phyloP scores from a whole-genome alignment of 2,797 vertebrate genomes.

The Myripristis murdjan region DNA sequence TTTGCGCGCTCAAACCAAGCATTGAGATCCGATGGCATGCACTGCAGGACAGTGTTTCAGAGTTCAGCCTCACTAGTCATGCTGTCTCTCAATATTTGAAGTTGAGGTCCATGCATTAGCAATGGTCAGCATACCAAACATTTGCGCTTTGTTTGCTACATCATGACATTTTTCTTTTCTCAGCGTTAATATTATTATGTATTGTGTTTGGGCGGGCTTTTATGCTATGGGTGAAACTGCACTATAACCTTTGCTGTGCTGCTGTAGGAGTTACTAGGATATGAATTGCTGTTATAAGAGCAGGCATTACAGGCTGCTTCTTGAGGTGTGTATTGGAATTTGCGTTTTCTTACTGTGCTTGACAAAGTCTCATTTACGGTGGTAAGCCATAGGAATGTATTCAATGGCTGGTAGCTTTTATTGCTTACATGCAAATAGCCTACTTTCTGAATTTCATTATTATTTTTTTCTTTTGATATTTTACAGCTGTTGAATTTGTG shows the following conservation, averaged over 20 bases:
- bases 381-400: not conserved
- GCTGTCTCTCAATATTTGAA: too few species aligned
- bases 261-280: slow-evolving; percentile 42
- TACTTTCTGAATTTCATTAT: slow-evolving; percentile 1
- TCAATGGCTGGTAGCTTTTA: slow-evolving; percentile 19
- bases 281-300: slow-evolving; percentile 48
- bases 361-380: slow-evolving; percentile 24
- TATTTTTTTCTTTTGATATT: not conserved
- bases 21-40: not conserved
- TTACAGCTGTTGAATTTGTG: slow-evolving; percentile 14
- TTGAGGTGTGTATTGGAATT: slow-evolving; percentile 41
- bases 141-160: not conserved
- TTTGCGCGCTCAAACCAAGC: slow-evolving; percentile 12
- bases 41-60: slow-evolving; percentile 56
- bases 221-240: slow-evolving; percentile 56
- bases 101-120: too few species aligned
- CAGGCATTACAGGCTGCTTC: not conserved
- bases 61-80: not conserved
- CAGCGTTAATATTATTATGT: not conserved
- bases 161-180: not conserved
- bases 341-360: slow-evolving; percentile 41
- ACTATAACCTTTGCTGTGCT: slow-evolving; percentile 62
- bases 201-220: slow-evolving; percentile 32
- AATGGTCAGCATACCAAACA: not conserved
- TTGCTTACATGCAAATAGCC: slow-evolving; percentile 25